Conservation (phyloP, 2,888 invertebrate genomes). For the Napeogenes sylphis region DNA sequence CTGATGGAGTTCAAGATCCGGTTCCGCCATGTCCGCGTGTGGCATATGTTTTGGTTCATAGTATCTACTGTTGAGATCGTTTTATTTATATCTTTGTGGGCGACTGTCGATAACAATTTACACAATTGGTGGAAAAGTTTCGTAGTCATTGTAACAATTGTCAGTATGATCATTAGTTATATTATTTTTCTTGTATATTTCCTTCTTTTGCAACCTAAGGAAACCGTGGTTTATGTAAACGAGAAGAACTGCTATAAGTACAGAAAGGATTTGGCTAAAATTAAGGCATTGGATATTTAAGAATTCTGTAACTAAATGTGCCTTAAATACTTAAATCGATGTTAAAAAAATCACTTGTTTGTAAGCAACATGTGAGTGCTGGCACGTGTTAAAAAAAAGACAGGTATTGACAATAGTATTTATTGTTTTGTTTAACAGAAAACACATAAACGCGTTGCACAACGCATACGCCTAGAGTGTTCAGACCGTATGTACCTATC, state of each 20-base stretch:
- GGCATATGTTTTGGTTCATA: conserved; percentile 82
- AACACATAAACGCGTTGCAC: conserved; percentile 28
- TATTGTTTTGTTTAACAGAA: conserved; percentile 26
- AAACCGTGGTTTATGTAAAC: conserved; percentile 67
- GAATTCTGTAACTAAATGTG: conserved; percentile 4
- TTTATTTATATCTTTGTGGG: conserved; percentile 84
- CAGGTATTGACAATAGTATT: conserved; percentile 25
- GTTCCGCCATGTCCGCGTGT: conserved; percentile 83
- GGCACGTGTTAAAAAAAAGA: conserved; percentile 17
- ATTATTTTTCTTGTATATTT: conserved; percentile 81
- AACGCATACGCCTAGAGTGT: conserved; percentile 29
- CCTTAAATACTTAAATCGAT: not conserved
- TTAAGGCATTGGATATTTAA: conserved; percentile 4
- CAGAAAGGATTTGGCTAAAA: conserved; percentile 33
- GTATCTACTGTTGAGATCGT: conserved; percentile 82
- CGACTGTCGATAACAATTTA: conserved; percentile 63
- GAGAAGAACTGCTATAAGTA: conserved; percentile 33
- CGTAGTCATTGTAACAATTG: conserved; percentile 79
- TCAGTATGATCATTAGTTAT: conserved; percentile 77
- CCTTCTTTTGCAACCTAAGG: conserved; percentile 79
- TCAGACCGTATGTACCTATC: conserved; percentile 25
- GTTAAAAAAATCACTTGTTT: conserved; percentile 4
- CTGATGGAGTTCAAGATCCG: conserved; percentile 88
- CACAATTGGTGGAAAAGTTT: conserved; percentile 85
- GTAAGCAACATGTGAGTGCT: conserved; percentile 15